Conservation (phyloP, 2,797 vertebrate genomes). For the Hyperoplus lanceolatus region DNA sequence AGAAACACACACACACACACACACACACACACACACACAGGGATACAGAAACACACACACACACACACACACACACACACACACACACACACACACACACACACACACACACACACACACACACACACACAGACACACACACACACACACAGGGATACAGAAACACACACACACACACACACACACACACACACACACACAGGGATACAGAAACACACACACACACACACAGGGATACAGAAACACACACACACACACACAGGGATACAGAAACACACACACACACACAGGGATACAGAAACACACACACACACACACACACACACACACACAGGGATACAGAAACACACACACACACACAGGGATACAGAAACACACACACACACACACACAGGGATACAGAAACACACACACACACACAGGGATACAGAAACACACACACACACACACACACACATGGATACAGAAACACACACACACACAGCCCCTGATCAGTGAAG, state of each 20-base stretch:
- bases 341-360: too few species aligned
- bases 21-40: neutral
- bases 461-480: neutral
- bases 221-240: too few species aligned
- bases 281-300: neutral
- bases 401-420: too few species aligned
- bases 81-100: neutral
- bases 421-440: too few species aligned
- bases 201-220: neutral
- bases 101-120: neutral
- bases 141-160: too few species aligned
- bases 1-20: neutral
- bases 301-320: neutral
- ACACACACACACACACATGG: neutral
- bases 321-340: too few species aligned
- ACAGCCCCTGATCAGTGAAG: constrained; percentile 52
- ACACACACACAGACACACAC: too few species aligned
- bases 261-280: neutral
- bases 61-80: neutral
- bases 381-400: too few species aligned
- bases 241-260: too few species aligned
- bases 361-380: too few species aligned
- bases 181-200: too few species aligned
- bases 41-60: neutral
- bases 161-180: neutral